Evolutionary conservation across 1,140 invertebrate species (phyloP).

Genomic region (Drosophila watanabei): DNA sequence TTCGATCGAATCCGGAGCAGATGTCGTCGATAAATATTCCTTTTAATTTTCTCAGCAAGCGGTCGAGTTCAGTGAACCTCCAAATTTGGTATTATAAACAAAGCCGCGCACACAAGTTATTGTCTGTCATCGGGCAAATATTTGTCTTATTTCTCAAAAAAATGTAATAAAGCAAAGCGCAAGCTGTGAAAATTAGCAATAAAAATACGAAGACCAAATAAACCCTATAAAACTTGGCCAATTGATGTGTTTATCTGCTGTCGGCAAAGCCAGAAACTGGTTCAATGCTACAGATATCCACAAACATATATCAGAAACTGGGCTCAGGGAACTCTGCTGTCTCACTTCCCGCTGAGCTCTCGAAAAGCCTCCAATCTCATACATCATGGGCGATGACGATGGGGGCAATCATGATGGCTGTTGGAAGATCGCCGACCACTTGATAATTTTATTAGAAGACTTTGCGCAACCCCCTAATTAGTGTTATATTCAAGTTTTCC

Average conservation of each 20-base stretch:
- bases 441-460: conserved; percentile 67
- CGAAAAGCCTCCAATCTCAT: conserved; percentile 50
- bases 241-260: conserved; percentile 59
- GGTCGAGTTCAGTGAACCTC: conserved; percentile 39
- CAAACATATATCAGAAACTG: conserved; percentile 29
- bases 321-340: conserved; percentile 14
- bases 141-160: conserved; percentile 18
- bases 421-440: conserved; percentile 51
- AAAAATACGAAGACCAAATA: conserved; percentile 33
- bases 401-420: conserved; percentile 22
- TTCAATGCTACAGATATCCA: conserved; percentile 46
- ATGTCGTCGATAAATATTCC: conserved; percentile 17
- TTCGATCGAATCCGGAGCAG: conserved; percentile 13
- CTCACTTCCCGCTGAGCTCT: conserved; percentile 41
- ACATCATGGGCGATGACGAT: conserved; percentile 45
- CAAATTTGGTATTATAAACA: conserved; percentile 40
- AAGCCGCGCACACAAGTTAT: conserved; percentile 28
- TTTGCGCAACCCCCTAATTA: conserved; percentile 65
- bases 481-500: conserved; percentile 51
- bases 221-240: conserved; percentile 44
- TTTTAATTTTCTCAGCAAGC: conserved; percentile 1
- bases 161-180: conserved; percentile 44
- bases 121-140: conserved; percentile 40
- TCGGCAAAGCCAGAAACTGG: conserved; percentile 11
- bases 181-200: conserved; percentile 76